These are phyloP conservation scores for Macrosteles quadrilineatus DNA, from an alignment of 1,140 invertebrate species.

Conservation along the genomic window DNA sequence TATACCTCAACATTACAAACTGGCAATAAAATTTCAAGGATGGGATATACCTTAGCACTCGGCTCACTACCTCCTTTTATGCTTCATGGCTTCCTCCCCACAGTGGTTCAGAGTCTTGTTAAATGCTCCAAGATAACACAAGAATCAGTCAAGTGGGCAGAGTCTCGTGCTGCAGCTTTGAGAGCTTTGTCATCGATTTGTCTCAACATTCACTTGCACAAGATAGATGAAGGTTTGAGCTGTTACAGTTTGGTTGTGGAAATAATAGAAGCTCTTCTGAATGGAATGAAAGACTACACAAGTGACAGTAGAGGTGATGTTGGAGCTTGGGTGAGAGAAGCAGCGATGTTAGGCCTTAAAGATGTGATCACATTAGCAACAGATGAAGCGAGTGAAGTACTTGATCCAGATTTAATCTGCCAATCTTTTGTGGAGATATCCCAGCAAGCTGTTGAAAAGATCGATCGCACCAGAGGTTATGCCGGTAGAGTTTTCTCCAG, in stretches of 20 bases:
- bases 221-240: slow-evolving; percentile 39
- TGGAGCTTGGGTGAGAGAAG: slow-evolving; percentile 92
- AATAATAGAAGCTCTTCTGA: slow-evolving; percentile 61
- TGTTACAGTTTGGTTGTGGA: slow-evolving; percentile 35
- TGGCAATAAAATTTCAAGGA: slow-evolving; percentile 62
- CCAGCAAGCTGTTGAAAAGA: slow-evolving; percentile 91
- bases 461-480: slow-evolving; percentile 84
- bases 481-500: slow-evolving; percentile 79
- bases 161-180: slow-evolving; percentile 77
- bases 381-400: slow-evolving; percentile 34
- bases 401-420: slow-evolving; percentile 58
- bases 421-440: slow-evolving; percentile 65
- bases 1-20: slow-evolving; percentile 54
- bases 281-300: slow-evolving; percentile 84
- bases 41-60: slow-evolving; percentile 78
- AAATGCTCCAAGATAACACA: slow-evolving; percentile 62
- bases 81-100: slow-evolving; percentile 54
- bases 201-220: slow-evolving; percentile 60
- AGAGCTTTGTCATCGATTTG: slow-evolving; percentile 71
- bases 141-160: slow-evolving; percentile 77
- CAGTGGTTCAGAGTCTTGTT: slow-evolving; percentile 58
- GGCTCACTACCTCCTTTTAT: slow-evolving; percentile 63
- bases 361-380: not conserved
- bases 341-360: slow-evolving; percentile 69
- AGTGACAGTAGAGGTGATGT: slow-evolving; percentile 91